Evolutionary conservation across 2,888 invertebrate genomes (phyloP).

Genomic region (Macrosoma leucophasiata): DNA sequence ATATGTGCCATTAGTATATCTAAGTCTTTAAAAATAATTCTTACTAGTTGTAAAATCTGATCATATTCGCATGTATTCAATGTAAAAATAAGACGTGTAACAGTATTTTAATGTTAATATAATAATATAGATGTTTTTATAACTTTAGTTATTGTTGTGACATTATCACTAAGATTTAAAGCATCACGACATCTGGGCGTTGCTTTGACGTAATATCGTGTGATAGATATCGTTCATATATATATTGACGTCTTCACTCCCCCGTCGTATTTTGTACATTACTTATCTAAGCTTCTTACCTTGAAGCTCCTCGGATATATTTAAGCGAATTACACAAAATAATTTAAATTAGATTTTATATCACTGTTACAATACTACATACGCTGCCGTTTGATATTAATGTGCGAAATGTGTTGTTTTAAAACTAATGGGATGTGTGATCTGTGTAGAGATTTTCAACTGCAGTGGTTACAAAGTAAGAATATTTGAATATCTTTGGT

Average conservation of each 20-base stretch:
- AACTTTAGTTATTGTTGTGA: slow-evolving; percentile 49
- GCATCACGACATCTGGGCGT: slow-evolving; percentile 66
- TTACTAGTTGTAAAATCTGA: no score
- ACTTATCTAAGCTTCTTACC: slow-evolving; percentile 71
- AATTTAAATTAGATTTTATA: slow-evolving; percentile 31
- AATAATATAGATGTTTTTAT: slow-evolving; percentile 37
- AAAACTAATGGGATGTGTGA: slow-evolving; percentile 65
- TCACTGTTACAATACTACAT: slow-evolving; percentile 21
- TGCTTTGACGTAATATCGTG: slow-evolving; percentile 71
- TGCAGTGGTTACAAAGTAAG: slow-evolving; percentile 64
- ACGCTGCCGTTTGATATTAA: slow-evolving; percentile 11
- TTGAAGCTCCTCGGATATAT: slow-evolving; percentile 61
- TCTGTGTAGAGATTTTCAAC: slow-evolving; percentile 64
- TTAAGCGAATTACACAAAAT: slow-evolving; percentile 42
- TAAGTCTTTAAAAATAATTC: no score
- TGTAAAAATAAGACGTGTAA: no score
- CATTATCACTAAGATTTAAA: slow-evolving; percentile 62
- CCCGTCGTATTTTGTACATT: slow-evolving; percentile 63
- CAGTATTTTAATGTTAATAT: no score
- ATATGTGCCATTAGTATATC: no score
- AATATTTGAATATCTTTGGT: slow-evolving; percentile 16
- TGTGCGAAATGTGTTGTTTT: slow-evolving; percentile 65
- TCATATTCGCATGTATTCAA: no score
- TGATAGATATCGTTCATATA: slow-evolving; percentile 67
- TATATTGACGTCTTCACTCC: slow-evolving; percentile 62